Evolutionary conservation across 2,113 vertebrate genomes (phyloP), one percentile per base, ranked within the genome.

Genomic region (Hypanus sabinus): DNA sequence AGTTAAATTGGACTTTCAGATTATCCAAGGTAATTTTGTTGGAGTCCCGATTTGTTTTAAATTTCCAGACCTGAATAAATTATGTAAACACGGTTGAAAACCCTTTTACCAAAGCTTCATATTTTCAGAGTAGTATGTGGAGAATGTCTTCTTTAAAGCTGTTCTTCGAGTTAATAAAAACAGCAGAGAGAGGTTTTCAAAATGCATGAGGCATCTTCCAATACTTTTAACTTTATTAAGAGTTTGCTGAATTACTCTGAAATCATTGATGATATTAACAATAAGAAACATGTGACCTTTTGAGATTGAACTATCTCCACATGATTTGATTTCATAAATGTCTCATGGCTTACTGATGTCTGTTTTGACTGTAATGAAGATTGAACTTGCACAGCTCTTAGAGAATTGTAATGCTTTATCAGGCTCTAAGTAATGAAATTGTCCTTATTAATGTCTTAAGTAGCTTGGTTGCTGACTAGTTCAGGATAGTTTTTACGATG

Each of bases 41-140:
- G 20, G 55, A 75, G 70, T 14, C 73, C 68, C 38, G 70, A 55
- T 73, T 93, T 93, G 91, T 71, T 93, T 20, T 20, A 27, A 71
- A 93, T 93, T 93, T 93, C 22, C 91, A 73, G 55, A 73, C 14
- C 91, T 73, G 91, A 93, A 93, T 93, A 93, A 93, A 93, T 73
- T 93, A 93, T 93, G 68, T 22, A 93, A 73, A 93, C 10, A 36
- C 3, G 0, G 22, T 93, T 73, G 36, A 93, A 93, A 93, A 46
- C 36, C 65, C 2, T 91, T 92, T 46, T 30, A 38, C 14, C 22
- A 75, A 73, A 90, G 60, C 60, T 33, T 20, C 16, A 6, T 33
- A 6, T 8, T 14, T 62, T 36, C 68, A 12, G 68, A 55, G 24
- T 18, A 18, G 20, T 55, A 30, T 71, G 70, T 93, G 68, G 36